A percentile compares a stretch with the other conserved stretches of the same genome.
Evolutionary conservation across 2,113 vertebrate species (phyloP).

Genomic region (Otocyon megalotis): DNA sequence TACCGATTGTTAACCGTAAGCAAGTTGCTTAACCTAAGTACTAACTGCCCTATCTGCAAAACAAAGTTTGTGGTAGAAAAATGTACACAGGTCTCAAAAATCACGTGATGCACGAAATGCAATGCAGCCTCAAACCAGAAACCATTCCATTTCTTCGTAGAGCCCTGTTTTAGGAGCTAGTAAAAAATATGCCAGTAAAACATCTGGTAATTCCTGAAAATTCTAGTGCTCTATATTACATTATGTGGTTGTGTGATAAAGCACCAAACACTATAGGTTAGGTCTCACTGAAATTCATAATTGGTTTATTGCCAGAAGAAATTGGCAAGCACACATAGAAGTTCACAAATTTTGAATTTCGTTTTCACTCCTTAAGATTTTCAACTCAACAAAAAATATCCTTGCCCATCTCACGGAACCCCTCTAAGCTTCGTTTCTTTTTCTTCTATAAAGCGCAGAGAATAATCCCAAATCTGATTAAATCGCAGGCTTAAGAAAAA

Average conservation of each 20-base stretch:
- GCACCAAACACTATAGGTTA: background rate
- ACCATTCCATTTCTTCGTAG: background rate
- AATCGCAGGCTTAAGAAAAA: background rate
- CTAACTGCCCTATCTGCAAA: background rate
- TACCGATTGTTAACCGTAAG: background rate
- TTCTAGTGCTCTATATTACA: background rate
- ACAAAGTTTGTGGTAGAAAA: background rate
- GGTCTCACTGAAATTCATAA: background rate
- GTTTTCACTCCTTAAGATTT: conserved; percentile 5
- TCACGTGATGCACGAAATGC: background rate
- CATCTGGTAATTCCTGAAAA: conserved; percentile 25
- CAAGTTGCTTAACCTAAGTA: background rate
- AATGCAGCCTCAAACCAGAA: background rate
- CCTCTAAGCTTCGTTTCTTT: background rate
- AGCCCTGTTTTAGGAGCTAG: background rate
- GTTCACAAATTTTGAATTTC: background rate
- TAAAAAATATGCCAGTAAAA: background rate
- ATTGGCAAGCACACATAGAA: background rate
- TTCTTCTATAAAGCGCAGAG: background rate
- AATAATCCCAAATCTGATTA: background rate
- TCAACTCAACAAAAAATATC: conserved; percentile 5
- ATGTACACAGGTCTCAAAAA: background rate
- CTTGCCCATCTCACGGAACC: background rate
- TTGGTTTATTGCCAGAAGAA: background rate
- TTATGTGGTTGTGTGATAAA: background rate